Percentiles rank a stretch among this genome's conserved stretches.
Conservation (phyloP, 2,888 invertebrate genomes). For the Leptinotarsa haldemani region DNA sequence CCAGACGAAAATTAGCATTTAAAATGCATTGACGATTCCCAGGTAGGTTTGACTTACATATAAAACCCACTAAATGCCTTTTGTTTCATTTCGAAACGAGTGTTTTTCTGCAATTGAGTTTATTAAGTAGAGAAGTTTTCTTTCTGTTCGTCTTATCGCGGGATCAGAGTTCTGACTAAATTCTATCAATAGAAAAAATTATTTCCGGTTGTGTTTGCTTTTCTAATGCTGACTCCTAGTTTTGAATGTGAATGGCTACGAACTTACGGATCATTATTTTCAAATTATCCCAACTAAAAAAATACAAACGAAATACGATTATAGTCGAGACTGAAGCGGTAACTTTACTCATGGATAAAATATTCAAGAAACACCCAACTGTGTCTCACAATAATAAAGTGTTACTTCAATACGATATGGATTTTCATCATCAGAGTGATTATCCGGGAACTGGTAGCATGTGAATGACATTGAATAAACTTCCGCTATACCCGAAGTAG, state of each 20-base stretch:
- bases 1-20: conserved; percentile 47
- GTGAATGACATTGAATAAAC: background rate
- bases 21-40: conserved; percentile 46
- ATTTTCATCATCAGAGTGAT: too few species aligned
- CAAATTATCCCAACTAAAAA: too few species aligned
- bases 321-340: too few species aligned
- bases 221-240: too few species aligned
- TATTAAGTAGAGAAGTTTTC: conserved; percentile 25
- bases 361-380: too few species aligned
- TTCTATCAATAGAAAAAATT: background rate
- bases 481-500: background rate
- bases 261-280: too few species aligned
- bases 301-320: too few species aligned
- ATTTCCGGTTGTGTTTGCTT: too few species aligned
- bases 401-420: too few species aligned
- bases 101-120: conserved; percentile 28
- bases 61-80: conserved; percentile 36
- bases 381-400: too few species aligned
- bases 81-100: conserved; percentile 33
- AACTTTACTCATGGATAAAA: too few species aligned
- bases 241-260: too few species aligned
- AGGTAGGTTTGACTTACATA: conserved; percentile 44
- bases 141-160: background rate
- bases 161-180: background rate
- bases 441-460: background rate